Conservation (phyloP, 2,797 vertebrate species). For the Eulemur albifrons region DNA sequence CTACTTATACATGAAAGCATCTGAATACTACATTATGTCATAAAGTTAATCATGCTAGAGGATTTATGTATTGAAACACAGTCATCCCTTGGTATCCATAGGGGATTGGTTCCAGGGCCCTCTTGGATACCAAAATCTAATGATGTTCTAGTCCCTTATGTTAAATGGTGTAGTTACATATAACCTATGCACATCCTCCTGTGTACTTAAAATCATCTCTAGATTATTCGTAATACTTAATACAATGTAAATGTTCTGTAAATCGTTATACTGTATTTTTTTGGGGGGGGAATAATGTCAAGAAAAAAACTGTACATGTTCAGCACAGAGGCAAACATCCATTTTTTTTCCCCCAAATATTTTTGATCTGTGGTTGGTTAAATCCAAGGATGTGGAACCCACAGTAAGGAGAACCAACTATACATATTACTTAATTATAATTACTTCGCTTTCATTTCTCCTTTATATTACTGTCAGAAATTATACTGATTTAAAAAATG, state of each 20-base stretch:
- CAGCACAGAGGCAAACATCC: not conserved
- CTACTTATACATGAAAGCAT: not conserved
- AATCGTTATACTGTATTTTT: not conserved
- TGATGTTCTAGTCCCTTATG: not conserved
- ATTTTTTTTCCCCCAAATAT: not conserved
- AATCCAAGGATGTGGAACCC: not conserved
- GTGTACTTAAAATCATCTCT: not conserved
- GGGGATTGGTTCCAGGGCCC: not conserved
- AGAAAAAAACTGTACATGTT: not conserved
- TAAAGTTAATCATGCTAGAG: not conserved
- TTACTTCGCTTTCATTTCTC: not conserved
- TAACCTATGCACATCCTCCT: not conserved
- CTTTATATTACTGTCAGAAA: slow-evolving; percentile 1
- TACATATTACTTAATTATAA: not conserved
- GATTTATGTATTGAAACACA: not conserved
- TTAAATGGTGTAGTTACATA: not conserved
- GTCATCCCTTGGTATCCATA: not conserved
- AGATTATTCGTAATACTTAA: not conserved
- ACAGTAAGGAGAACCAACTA: not conserved
- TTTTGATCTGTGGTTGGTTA: not conserved
- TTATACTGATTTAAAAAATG: not conserved
- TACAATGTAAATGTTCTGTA: not conserved
- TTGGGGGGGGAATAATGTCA: not conserved
- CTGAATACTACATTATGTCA: not conserved
- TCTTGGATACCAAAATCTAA: not conserved